Conservation (phyloP, 2,888 invertebrate species). For the Cybosia mesomella region DNA sequence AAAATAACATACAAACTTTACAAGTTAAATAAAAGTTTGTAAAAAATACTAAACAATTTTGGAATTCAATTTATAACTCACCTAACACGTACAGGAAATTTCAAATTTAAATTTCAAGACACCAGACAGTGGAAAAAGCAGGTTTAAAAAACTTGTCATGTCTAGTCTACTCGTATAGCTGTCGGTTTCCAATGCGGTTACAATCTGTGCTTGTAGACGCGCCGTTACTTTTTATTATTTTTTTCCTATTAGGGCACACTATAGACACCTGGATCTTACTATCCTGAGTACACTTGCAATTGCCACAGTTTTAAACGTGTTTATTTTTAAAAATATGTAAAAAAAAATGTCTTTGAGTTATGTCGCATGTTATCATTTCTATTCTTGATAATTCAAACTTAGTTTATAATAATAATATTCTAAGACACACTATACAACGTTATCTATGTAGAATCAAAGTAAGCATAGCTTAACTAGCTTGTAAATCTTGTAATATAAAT, state of each 20-base stretch:
- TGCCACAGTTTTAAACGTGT: not conserved
- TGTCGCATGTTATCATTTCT: not conserved
- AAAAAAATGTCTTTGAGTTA: not conserved
- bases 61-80: not conserved
- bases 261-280: not conserved
- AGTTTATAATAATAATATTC: not conserved
- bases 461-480: too few relatives aligned
- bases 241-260: slow-evolving; percentile 1
- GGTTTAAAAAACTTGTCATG: slow-evolving; percentile 11
- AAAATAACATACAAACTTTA: not conserved
- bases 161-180: slow-evolving; percentile 1
- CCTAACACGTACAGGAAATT: not conserved
- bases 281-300: not conserved
- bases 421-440: not conserved
- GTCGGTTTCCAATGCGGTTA: slow-evolving; percentile 1
- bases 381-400: not conserved
- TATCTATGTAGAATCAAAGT: not conserved
- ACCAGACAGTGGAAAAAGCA: slow-evolving; percentile 1
- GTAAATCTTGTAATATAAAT: not conserved
- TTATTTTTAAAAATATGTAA: not conserved
- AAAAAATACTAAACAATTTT: not conserved
- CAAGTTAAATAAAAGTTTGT: not conserved
- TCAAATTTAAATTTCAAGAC: not conserved
- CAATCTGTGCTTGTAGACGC: not conserved
- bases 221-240: not conserved